A percentile compares a stretch with the other conserved stretches of the same genome.
Conservation (phyloP, 92 coral and sea anemone species). For the Scolanthus callimorphus region DNA sequence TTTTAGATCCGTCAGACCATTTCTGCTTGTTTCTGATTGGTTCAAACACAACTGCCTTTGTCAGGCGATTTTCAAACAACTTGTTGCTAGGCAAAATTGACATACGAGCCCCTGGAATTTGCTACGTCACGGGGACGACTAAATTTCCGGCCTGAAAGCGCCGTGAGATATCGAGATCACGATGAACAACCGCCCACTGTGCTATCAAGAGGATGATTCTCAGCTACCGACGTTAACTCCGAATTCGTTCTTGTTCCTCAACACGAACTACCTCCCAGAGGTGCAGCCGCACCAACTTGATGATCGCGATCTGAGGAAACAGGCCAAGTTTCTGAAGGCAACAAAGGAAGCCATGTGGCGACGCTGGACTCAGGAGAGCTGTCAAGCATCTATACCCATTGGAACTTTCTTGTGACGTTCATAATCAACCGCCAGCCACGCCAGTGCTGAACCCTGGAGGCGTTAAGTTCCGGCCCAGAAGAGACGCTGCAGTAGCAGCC, state of each 20-base stretch:
- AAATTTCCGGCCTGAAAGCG: no score
- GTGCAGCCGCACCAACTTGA: slow-evolving; percentile 2
- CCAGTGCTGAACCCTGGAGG: slow-evolving; percentile 2
- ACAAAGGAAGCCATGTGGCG: slow-evolving; percentile 16
- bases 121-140: no score
- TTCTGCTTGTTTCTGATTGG: no score
- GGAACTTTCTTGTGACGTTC: slow-evolving; percentile 7
- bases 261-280: slow-evolving; percentile 12
- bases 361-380: slow-evolving; percentile 10
- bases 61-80: no score
- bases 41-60: no score
- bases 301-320: slow-evolving; percentile 8
- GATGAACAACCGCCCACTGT: no score
- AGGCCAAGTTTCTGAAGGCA: slow-evolving; percentile 1
- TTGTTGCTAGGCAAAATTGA: no score
- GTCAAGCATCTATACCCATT: slow-evolving; percentile 10
- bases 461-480: slow-evolving; percentile 1
- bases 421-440: neutral
- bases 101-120: no score
- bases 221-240: no score
- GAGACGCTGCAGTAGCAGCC: slow-evolving; percentile 19
- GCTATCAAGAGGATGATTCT: no score
- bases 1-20: no score
- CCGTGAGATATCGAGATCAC: no score
- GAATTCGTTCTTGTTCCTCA: slow-evolving; percentile 14